Conservation (phyloP, 2,888 invertebrate genomes). For the Plebejus argus region DNA sequence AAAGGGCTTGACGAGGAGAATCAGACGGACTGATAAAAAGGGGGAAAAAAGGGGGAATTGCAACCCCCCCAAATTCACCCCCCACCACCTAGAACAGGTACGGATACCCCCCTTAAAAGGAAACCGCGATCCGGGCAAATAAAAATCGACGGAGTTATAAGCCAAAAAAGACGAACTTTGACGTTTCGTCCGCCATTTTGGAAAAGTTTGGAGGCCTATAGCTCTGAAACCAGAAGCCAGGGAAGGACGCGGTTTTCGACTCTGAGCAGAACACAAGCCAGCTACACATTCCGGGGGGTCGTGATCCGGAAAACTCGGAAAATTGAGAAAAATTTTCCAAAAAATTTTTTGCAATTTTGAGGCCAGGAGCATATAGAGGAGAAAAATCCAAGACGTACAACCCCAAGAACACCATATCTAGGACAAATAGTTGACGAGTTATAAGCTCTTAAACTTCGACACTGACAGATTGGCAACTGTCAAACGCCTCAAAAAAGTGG, state of each 20-base stretch:
- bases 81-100: background rate
- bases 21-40: background rate
- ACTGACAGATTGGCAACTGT: too few species aligned
- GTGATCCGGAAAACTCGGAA: too few species aligned
- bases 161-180: background rate
- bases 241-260: constrained; percentile 8
- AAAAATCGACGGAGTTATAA: background rate
- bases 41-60: background rate
- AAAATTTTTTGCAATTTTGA: background rate
- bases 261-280: background rate
- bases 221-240: background rate
- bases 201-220: background rate
- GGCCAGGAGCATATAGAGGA: background rate
- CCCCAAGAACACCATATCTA: background rate
- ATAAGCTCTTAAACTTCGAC: too few species aligned
- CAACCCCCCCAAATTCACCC: constrained; percentile 16
- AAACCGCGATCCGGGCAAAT: constrained; percentile 19
- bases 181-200: background rate
- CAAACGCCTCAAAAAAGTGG: too few species aligned
- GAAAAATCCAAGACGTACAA: background rate
- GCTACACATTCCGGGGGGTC: background rate
- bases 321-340: background rate
- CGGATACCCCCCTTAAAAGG: background rate
- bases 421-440: too few species aligned
- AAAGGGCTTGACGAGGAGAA: background rate